Evolutionary conservation across 2,113 vertebrate genomes (phyloP).

Genomic region (Stegostoma tigrinum): DNA sequence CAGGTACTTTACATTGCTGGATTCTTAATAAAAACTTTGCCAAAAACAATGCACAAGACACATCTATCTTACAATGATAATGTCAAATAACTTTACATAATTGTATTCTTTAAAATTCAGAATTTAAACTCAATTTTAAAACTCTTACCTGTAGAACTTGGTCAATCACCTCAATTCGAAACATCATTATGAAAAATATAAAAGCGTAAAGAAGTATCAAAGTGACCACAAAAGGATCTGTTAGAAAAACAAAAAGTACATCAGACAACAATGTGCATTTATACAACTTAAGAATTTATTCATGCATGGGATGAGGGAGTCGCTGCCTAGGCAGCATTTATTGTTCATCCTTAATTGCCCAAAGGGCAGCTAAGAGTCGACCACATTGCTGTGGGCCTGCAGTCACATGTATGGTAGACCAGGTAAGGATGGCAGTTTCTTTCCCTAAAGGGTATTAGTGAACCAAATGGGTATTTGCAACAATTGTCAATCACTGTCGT

Average conservation of each 20-base stretch:
- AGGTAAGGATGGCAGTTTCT: no score
- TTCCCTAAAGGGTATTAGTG: no score
- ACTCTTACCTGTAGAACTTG: slow-evolving; percentile 69
- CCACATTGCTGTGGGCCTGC: no score
- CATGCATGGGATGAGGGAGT: no score
- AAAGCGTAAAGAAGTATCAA: slow-evolving; percentile 51
- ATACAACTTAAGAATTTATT: neutral
- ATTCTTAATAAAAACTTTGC: neutral
- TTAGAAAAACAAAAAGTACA: slow-evolving; percentile 34
- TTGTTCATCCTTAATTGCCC: no score
- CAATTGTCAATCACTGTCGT: no score
- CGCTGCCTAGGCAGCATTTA: no score
- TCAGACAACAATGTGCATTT: neutral
- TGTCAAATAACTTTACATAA: neutral
- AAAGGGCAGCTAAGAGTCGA: no score
- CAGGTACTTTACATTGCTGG: neutral
- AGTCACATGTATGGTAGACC: no score
- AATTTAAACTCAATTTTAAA: neutral
- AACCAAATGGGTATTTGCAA: no score
- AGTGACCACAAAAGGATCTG: slow-evolving; percentile 63
- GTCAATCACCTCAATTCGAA: slow-evolving; percentile 66
- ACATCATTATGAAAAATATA: slow-evolving; percentile 78
- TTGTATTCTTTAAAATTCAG: neutral
- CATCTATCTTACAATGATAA: neutral
- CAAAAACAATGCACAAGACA: neutral